Evolutionary conservation across 2,113 vertebrate genomes (phyloP), one percentile per base, ranked within the genome.

Genomic region (Crotalus tigris): DNA sequence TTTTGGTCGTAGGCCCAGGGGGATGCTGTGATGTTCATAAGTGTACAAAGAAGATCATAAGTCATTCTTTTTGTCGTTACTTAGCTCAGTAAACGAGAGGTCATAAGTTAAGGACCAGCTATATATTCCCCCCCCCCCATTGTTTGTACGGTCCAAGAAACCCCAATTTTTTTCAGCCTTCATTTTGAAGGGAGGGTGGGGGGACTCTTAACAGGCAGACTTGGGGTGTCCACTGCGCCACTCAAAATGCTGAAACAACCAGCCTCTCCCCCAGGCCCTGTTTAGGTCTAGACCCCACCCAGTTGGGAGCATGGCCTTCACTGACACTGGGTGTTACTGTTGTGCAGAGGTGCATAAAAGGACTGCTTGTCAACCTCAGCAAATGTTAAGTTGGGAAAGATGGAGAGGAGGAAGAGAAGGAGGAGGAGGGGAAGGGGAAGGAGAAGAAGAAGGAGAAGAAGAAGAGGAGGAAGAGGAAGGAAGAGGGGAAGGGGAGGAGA

Each of bases 401-500:
- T 1, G 19, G 21, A 3, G 8, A 59, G 2, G 24, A 59, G 33
- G 33, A 33, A 0, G 2, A 59, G 2, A 8, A 9, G 2, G 23
- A 24, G 1, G 8, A 9, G 2, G 6, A 3, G 1, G 23, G 9
- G 2, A 0, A 9, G 58, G 3, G 3, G 58, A 26, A 1, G 11
- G 26, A 64, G 26, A n/a, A 13, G 11, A 39, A 39, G 1, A 13
- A 26, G 39, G 2, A 39, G 39, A 64, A 64, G 26, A 3, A 55
- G 15, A 55, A 15, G 39, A 2, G 0, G 21, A 2, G 0, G 5
- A 8, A 1, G 3, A 17, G 15, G 39, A 2, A 3, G 1, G 23
- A 3, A 1, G 8, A 59, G 1, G 55, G 55, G 12, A 3, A 19
- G 0, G 3, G 2, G 24, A 59, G 0, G 2, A 59, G 2, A 8